Evolutionary conservation across 1,140 invertebrate genomes (phyloP).

Genomic region (Macrostomum lignano): DNA sequence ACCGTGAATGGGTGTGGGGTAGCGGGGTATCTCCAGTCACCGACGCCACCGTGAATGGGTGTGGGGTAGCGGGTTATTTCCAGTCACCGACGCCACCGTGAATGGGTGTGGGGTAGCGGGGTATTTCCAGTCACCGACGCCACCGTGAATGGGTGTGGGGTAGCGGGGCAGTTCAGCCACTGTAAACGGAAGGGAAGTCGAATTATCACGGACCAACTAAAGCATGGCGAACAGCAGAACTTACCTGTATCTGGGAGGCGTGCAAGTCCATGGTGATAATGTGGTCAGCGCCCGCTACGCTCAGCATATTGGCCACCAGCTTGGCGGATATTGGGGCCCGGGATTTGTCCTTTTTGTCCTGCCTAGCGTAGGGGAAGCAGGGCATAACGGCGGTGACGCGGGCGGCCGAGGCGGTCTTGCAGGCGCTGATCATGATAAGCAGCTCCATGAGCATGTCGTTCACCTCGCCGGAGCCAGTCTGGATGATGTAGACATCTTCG

Average conservation of each 20-base stretch:
- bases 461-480: constrained; percentile 82
- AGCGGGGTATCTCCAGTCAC: no score
- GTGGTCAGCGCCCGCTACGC: constrained; percentile 84
- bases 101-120: no score
- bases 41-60: no score
- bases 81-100: no score
- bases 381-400: constrained; percentile 90
- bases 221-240: no score
- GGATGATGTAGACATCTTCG: constrained; percentile 94
- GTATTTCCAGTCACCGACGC: no score
- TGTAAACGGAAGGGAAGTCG: no score
- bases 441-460: constrained; percentile 98
- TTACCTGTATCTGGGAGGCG: constrained; percentile 90
- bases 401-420: constrained; percentile 88
- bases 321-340: constrained; percentile 92
- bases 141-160: no score
- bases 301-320: constrained; percentile 87
- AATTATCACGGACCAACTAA: no score
- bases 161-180: no score
- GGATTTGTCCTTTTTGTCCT: constrained; percentile 54
- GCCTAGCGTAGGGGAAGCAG: constrained; percentile 85
- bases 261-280: constrained; percentile 98
- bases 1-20: no score
- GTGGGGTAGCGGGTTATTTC: no score
- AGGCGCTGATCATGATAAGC: constrained; percentile 97